Evolutionary conservation across 2,797 vertebrate genomes (phyloP).

Genomic region (Erethizon dorsatum): DNA sequence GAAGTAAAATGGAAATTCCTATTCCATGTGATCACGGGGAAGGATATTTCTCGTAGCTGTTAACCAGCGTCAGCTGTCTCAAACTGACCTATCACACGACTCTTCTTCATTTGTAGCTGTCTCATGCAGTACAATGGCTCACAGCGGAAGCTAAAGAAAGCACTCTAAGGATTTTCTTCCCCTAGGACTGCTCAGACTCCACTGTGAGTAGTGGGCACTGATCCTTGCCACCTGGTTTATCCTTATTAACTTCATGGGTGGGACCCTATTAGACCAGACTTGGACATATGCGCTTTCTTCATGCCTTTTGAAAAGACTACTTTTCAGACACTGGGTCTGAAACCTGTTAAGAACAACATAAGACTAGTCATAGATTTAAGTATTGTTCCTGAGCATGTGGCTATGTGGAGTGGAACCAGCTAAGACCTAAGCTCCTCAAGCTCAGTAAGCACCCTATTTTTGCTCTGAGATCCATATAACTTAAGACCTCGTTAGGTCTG

Average conservation of each 20-base stretch:
- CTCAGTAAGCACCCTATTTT: slow-evolving; percentile 8
- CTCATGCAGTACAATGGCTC: slow-evolving; percentile 71
- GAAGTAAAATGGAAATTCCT: slow-evolving; percentile 66
- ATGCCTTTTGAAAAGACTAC: background rate
- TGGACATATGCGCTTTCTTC: background rate
- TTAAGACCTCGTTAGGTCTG: background rate
- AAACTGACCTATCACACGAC: slow-evolving; percentile 64
- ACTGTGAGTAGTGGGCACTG: slow-evolving; percentile 56
- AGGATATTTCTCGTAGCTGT: slow-evolving; percentile 1
- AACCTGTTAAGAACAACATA: slow-evolving; percentile 74
- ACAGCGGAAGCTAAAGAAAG: slow-evolving; percentile 60
- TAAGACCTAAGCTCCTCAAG: slow-evolving; percentile 51
- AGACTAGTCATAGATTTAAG: slow-evolving; percentile 75
- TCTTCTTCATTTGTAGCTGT: slow-evolving; percentile 67
- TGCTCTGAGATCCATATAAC: background rate
- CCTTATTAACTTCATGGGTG: slow-evolving; percentile 18
- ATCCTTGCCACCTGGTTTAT: slow-evolving; percentile 51
- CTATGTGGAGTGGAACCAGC: slow-evolving; percentile 49
- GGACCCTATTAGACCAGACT: slow-evolving; percentile 39
- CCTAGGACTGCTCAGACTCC: slow-evolving; percentile 36
- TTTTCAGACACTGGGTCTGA: slow-evolving; percentile 72
- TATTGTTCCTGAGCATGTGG: slow-evolving; percentile 76
- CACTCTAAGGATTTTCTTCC: slow-evolving; percentile 71
- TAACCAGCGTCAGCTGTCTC: slow-evolving; percentile 57
- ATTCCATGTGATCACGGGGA: slow-evolving; percentile 28